A percentile compares a stretch with the other conserved stretches of the same genome.
phyloP scores from a whole-genome alignment of 2,888 invertebrate genomes.

The Eristalis intricaria region DNA sequence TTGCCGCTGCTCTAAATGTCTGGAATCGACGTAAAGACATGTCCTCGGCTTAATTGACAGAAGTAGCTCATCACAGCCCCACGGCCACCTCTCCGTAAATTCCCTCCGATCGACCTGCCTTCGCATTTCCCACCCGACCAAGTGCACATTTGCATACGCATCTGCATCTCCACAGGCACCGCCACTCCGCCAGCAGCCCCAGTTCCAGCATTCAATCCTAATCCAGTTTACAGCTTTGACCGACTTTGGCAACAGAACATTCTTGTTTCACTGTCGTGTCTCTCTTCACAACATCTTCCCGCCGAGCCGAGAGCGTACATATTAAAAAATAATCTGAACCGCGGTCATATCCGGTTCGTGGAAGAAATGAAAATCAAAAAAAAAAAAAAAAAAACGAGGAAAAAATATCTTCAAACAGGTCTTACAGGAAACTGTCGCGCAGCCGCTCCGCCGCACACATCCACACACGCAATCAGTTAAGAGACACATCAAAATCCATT shows the following conservation, averaged over 20 bases:
- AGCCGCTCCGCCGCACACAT: neutral
- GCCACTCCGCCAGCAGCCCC: neutral
- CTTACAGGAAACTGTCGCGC: conserved; percentile 66
- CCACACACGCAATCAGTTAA: conserved; percentile 61
- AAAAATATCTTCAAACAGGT: conserved; percentile 45
- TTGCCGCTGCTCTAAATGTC: no score
- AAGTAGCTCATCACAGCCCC: no score
- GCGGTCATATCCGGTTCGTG: conserved; percentile 67
- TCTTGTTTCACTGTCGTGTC: neutral
- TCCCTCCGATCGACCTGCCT: neutral
- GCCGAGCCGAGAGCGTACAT: conserved; percentile 25
- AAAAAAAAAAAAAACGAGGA: no score
- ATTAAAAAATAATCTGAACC: conserved; percentile 44
- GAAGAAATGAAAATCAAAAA: neutral
- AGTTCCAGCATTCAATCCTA: conserved; percentile 5
- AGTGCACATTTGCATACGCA: conserved; percentile 22
- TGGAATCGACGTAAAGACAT: no score
- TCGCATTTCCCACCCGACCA: conserved; percentile 6
- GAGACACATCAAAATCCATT: conserved; percentile 71
- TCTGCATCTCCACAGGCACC: conserved; percentile 4
- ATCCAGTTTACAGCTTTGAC: conserved; percentile 69
- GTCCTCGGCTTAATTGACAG: no score
- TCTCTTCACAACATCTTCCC: conserved; percentile 55
- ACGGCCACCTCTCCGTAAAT: neutral
- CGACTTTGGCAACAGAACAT: conserved; percentile 60